Base-by-base conservation (phyloP, 1,140 invertebrate genomes). In the Callitettix versicolor region DNA sequence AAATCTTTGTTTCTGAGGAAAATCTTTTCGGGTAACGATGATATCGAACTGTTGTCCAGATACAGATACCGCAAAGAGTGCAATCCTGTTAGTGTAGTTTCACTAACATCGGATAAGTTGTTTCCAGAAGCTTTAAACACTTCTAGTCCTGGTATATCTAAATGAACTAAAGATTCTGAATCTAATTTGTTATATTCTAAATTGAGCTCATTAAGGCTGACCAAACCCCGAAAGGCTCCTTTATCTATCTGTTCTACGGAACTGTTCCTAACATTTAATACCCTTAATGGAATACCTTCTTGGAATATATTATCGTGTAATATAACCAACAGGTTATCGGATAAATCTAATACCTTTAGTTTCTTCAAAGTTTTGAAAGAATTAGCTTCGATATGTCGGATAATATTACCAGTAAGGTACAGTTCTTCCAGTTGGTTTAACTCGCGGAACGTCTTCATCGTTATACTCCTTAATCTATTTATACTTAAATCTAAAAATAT, bases 401-500 rank as follows among this genome's bases (percentile, higher is more conserved):
- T 66, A 2, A 72, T 68, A 63, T 86, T 85, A 41, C 76, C 66
- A 1, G 78, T 73, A 2, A 86, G 62, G 62, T 80, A 76, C 0
- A 85, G 64, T 60, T 85, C 82, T 61, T 82, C 80, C 1, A 85
- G 68, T 62, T 84, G 79, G 62, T 77, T 73, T 36, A 88, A 68
- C 53, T 85, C 82, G 2, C 78, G 75, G 65, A 87, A 86, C 33
- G 74, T 76, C 58, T 70, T 70, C 33, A 78, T 76, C 1, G 74
- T 79, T 53, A 91, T 71, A 60, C 79, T 75, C 50, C 66, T 73
- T 26, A 91, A 64, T 46, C 76, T 76, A 69, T 92, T 92, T 62
- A 79, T 77, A 64, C 85, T 88, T 38, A 91, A 64, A 61, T 91
- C 86, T 48, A 92, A 73, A 63, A 81, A 88, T 62, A 84, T 83